Conservation (phyloP, 2,888 invertebrate species). For the Drosophila affinis region DNA sequence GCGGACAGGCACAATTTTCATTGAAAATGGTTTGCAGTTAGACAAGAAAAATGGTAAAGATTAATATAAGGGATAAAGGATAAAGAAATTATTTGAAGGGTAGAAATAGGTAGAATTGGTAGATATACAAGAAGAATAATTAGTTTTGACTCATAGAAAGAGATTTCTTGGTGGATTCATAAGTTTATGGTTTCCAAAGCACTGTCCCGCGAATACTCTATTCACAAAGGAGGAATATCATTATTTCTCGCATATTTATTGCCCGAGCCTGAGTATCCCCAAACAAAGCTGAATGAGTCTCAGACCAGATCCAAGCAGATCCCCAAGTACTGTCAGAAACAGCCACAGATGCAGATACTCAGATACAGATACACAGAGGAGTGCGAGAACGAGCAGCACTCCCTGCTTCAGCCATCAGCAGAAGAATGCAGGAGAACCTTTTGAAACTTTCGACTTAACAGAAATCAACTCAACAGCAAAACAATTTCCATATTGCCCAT, state of each 20-base stretch:
- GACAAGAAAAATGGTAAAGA: not conserved
- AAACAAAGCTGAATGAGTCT: too few relatives aligned
- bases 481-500: conserved; percentile 36
- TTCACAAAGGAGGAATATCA: not conserved
- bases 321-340: not conserved
- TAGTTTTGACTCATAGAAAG: too few relatives aligned
- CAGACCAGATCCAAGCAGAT: not conserved
- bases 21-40: too few relatives aligned
- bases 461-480: conserved; percentile 35
- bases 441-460: conserved; percentile 37
- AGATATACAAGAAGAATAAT: too few relatives aligned
- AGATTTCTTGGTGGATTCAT: too few relatives aligned
- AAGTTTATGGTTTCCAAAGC: too few relatives aligned
- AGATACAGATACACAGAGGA: too few relatives aligned
- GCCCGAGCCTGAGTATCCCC: too few relatives aligned
- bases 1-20: not conserved
- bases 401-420: not conserved
- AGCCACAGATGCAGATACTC: not conserved
- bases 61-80: not conserved
- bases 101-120: not conserved
- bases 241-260: not conserved
- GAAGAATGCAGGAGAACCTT: not conserved
- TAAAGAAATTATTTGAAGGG: too few relatives aligned
- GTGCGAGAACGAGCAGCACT: too few relatives aligned
- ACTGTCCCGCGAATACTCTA: too few relatives aligned